Evolutionary conservation across 2,888 invertebrate species (phyloP), one percentile per base, ranked within the genome.

Genomic region (Ormyrus nitidulus): DNA sequence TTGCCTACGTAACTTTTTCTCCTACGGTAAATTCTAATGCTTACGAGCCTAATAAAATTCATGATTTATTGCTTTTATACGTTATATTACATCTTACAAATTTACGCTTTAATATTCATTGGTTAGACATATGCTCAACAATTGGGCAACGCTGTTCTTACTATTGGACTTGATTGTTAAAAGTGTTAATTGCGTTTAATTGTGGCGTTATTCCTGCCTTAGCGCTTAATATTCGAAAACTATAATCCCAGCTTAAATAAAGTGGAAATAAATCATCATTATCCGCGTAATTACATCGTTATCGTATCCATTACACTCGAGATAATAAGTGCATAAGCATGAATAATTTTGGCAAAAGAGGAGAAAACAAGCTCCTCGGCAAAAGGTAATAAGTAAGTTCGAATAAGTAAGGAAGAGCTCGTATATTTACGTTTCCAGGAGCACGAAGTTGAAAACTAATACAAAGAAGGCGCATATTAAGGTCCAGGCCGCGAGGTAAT

Each of bases 371-470:
- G 68, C 59, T 66, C 44, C 10, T 8, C 46, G 66, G 6, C 19
- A 49, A 19, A n/a, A 44, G 69, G 62, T 62, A 58, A 34, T 34
- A 34, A 77, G 49, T 64, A 4, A 13, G 44, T 70, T 71, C 44
- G 62, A 49, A 11, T 46, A 48, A 75, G 34, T 48, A 65, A 68
- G 46, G 51, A 56, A 56, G 34, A 34, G 59, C 54, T 49, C 71
- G 44, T 74, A 49, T 92, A 90, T 92, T 92, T 89, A 94, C 92
- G 97, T 96, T 92, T 97, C 97, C 85, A 97, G 92, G 81, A 97
- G 92, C 86, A 97, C 96, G 91, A 97, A 97, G 92, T 96, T 96
- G 90, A 96, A 96, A 75, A 96, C 95, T 84, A 97, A 92, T 83
- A 96, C 94, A 89, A 96, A 96, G 90, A 97, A 97, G 11, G 96